Conservation (phyloP, 2,888 invertebrate genomes). For the Dicranocentrus wangi region DNA sequence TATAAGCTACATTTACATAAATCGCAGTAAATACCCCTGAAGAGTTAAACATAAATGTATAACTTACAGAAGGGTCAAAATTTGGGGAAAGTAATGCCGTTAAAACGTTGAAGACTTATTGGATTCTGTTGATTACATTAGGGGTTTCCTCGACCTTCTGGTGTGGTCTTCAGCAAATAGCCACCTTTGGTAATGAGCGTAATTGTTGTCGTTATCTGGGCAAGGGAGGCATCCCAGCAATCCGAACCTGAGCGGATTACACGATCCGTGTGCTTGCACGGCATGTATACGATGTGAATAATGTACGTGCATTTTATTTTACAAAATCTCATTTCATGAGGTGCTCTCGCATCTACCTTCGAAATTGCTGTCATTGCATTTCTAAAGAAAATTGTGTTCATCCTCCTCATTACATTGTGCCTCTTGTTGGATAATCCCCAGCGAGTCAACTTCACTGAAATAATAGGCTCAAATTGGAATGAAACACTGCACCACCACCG, state of each 20-base stretch:
- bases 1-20: no score
- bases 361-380: slow-evolving; percentile 61
- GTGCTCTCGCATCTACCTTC: slow-evolving; percentile 24
- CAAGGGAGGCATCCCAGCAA: slow-evolving; percentile 11
- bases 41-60: no score
- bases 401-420: slow-evolving; percentile 43
- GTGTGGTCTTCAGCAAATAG: slow-evolving; percentile 60
- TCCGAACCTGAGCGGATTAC: background rate
- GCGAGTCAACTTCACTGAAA: background rate
- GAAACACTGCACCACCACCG: slow-evolving; percentile 2
- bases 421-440: background rate
- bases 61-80: no score
- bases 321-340: slow-evolving; percentile 52
- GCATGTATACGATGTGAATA: background rate
- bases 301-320: slow-evolving; percentile 2
- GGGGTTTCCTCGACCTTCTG: slow-evolving; percentile 33
- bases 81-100: no score
- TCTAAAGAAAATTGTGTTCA: slow-evolving; percentile 56
- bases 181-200: slow-evolving; percentile 62
- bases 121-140: slow-evolving; percentile 21
- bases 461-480: slow-evolving; percentile 33
- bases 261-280: background rate
- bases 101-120: slow-evolving; percentile 20
- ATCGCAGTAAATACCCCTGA: no score
- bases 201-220: slow-evolving; percentile 61